Base-by-base conservation (phyloP, 2,888 invertebrate genomes). In the Eupithecia exiguata region DNA sequence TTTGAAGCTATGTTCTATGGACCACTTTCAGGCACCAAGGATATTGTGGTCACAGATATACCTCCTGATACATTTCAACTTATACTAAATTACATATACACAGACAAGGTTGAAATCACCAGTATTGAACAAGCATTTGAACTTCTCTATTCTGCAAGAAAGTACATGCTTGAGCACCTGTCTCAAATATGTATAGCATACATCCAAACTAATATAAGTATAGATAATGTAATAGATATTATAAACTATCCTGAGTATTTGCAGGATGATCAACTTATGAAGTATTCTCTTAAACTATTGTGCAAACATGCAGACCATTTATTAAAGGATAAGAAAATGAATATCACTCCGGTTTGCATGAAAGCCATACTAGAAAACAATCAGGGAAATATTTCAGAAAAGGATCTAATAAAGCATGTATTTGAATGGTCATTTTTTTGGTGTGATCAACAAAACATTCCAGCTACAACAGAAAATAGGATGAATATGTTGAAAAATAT, bases 1-100 rank as follows among this genome's bases (percentile, higher is more conserved):
- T 96, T 96, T 90, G 96, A 96, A 88, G 96, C 95, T 38, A 96
- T 96, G 96, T 94, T 96, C 78, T 96, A 95, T 88, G 96, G 96
- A 1, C 95, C 95, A 18, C 82, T 96, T 81, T 95, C 96, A 49
- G 90, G 91, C 74, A 86, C 89, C 78, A 87, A 89, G 68, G 91
- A 93, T 78, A 95, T 96, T 75, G 84, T 87, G 68, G 92, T 96
- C 74, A 93, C 94, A 74, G 96, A 96, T 84, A 95, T 96, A 75
- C 94, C 95, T 81, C 94, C 95, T 38, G 93, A 94, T 70, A 95
- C 95, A 79, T 96, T 96, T 88, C 95, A 95, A 84, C 91, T 95
- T 75, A 87, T 96, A 79, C 87, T 96, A 1, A 94, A 95, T 82
- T 96, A 95, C 84, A 94, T 96, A 80, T 96, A 96, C 84, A 96